Base-by-base conservation (phyloP, 92 coral and sea anemone species). In the Porites lobata region DNA sequence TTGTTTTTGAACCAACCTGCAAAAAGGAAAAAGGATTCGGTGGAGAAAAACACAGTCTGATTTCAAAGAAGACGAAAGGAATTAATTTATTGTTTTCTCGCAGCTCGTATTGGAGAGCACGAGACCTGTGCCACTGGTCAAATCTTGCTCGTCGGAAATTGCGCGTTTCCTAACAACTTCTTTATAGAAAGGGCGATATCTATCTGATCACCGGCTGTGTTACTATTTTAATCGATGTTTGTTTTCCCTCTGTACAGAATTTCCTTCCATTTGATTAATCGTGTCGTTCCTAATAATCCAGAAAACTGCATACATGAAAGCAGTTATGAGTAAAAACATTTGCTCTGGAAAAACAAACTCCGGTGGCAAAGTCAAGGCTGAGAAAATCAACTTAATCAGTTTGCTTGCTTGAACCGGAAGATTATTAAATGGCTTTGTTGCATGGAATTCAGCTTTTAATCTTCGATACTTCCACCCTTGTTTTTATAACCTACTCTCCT, bases 311-410 rank as follows among this genome's bases (percentile, higher is more conserved):
- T 58, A 47, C 22, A 26, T 72, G 61, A 18, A 81, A 81, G 17
- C 54, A 14, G 29, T 69, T 69, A 32, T 53, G 43, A 51, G n/a
- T 4, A 64, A 26, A 71, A 73, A 72, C 87, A 38, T 83, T 83
- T 83, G 21, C 69, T 22, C 62, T 24, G 79, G 58, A 6, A 83
- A 29, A 83, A 72, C 87, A 83, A 62, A 51, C 87, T 72, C 87
- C 43, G 87, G 87, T 72, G 87, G 87, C 80, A 10, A 73, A 50
- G 80, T 72, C 68, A 66, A 83, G 68, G 56, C 15, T 47, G 17
- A 68, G 47, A 72, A 38, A 59, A 3, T 24, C 13, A 24, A 14
- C 78, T 52, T 73, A 18, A 52, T 73, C 29, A 38, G 43, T 83
- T 72, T 59, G 29, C 87, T 38, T 64, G 51, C 14, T 56, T 50